A percentile compares a stretch with the other conserved stretches of the same genome.
phyloP scores from a whole-genome alignment of 2,797 vertebrate genomes.

The Vespertilio murinus region DNA sequence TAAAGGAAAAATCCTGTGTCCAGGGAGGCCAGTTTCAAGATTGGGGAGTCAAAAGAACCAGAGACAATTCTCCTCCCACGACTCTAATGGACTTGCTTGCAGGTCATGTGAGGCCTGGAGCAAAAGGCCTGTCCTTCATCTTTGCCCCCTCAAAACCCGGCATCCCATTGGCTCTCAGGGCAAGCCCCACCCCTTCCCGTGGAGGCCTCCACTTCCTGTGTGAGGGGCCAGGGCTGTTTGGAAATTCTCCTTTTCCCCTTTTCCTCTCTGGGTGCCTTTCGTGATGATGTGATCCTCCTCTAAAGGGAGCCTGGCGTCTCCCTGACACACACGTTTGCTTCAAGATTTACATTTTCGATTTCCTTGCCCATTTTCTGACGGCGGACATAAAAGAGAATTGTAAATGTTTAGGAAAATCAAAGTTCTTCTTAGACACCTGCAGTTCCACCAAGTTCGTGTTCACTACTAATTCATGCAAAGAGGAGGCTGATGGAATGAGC shows the following conservation, averaged over 20 bases:
- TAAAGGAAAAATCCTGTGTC: neutral
- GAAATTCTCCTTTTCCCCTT: neutral
- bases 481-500: conserved; percentile 56
- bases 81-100: neutral
- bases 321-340: conserved; percentile 81
- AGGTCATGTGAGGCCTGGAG: neutral
- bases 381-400: conserved; percentile 87
- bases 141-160: rapidly evolving
- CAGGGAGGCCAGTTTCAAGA: neutral
- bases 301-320: conserved; percentile 55
- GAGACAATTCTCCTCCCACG: neutral
- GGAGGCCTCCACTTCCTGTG: neutral
- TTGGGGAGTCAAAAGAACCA: neutral
- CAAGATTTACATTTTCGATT: conserved; percentile 87
- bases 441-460: conserved; percentile 71
- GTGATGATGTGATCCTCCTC: neutral
- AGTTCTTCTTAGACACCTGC: conserved; percentile 85
- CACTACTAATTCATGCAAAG: conserved; percentile 75
- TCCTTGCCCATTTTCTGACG: conserved; percentile 83
- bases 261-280: neutral
- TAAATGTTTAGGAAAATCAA: conserved; percentile 88
- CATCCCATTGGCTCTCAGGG: neutral
- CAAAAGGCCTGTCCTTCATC: rapidly evolving
- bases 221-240: rapidly evolving
- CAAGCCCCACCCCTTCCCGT: neutral